Base-by-base conservation (phyloP, 2,113 vertebrate species). In the Engystomops pustulosus region DNA sequence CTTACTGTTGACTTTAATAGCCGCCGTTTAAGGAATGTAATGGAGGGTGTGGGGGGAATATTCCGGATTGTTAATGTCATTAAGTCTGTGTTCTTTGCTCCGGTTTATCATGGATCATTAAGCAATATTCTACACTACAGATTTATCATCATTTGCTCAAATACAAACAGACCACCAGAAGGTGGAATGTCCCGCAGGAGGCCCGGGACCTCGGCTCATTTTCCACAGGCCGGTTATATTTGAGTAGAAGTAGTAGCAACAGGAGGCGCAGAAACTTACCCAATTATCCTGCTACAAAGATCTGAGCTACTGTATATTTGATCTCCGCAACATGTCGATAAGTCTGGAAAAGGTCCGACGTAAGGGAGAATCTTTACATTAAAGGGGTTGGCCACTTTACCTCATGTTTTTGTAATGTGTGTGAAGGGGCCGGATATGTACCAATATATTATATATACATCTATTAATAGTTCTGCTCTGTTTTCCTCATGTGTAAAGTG, bases 121-220 rank as follows among this genome's bases (percentile, higher is more conserved):
- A 51, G 58, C 23, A 65, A 79, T 79, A 79, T 36, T 80, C 44
- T 45, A 68, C 38, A 11, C 25, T 58, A 44, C 5, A 72, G 25
- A 58, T 60, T 82, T 45, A 82, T 60, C 51, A 72, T 72, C 36
- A 71, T 82, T 70, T 58, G 9, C 68, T n/a, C 25, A 12, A 41
- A 60, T 49, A 45, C 34, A 25, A 81, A 45, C 30, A 58, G 32
- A 82, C 34, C 38, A 25, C 58, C 77, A 79, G 77, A 14, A 6
- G 4, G 25, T 47, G 55, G 17, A 60, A 67, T 65, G 58, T 60
- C 27, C 51, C 32, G 44, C 10, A 20, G 65, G 67, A 81, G 72
- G 62, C 44, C 32, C 38, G 51, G 68, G 67, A 68, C 30, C 55
- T 47, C 23, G 79, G 78, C 12, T 68, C 12, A 68, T 69, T 68